Conservation (phyloP, 2,113 vertebrate species). For the human (Homo sapiens) region DNA sequence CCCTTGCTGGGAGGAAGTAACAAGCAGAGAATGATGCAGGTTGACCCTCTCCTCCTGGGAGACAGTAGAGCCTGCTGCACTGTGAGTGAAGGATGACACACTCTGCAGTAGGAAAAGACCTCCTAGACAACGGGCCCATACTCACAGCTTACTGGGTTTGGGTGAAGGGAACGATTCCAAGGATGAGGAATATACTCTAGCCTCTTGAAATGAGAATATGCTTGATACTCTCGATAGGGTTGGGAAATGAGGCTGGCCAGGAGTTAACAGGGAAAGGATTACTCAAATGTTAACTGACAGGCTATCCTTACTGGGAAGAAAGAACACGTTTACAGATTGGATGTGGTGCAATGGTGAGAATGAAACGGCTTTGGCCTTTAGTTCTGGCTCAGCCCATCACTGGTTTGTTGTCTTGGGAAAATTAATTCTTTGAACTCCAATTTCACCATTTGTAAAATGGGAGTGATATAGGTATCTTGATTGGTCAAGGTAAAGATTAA, state of each 20-base stretch:
- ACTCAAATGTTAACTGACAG: no score
- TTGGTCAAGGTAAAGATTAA: neutral
- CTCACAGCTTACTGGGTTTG: neutral
- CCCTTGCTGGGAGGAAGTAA: neutral
- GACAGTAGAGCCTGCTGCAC: neutral
- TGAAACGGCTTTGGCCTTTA: neutral
- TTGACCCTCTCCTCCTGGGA: neutral
- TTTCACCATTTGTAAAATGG: neutral
- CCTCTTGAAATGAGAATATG: neutral
- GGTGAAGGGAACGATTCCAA: neutral
- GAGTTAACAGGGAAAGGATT: neutral
- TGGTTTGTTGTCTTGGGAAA: neutral
- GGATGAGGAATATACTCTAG: neutral
- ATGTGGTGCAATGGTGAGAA: neutral
- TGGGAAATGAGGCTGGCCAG: neutral
- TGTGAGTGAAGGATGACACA: neutral
- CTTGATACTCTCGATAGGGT: neutral
- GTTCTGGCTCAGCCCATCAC: neutral
- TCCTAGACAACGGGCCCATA: neutral
- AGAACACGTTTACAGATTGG: neutral
- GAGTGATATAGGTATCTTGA: neutral
- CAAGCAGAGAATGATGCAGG: neutral
- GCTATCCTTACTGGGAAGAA: neutral
- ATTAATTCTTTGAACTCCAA: neutral
- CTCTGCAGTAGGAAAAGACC: neutral